Conservation (phyloP, 2,797 vertebrate species). For the Xerus rutilus region DNA sequence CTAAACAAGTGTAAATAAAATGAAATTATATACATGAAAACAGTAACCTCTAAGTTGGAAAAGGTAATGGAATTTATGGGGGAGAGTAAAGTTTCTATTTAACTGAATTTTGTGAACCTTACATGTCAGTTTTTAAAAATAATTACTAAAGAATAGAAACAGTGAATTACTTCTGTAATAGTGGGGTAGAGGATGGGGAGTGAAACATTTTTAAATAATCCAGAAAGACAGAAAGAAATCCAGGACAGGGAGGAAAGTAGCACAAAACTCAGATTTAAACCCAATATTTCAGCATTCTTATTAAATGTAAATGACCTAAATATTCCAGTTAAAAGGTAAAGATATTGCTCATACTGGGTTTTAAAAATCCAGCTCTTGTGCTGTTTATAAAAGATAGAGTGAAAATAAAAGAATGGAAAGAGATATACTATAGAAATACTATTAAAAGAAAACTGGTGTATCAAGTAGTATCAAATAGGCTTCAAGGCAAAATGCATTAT, state of each 20-base stretch:
- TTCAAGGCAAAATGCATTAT: background rate
- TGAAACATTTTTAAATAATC: slow-evolving; percentile 29
- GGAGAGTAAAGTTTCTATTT: background rate
- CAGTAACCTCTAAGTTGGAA: background rate
- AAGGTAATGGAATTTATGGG: background rate
- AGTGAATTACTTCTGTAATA: background rate
- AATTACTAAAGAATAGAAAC: slow-evolving; percentile 12
- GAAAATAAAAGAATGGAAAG: background rate
- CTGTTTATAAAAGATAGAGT: background rate
- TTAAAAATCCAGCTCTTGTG: slow-evolving; percentile 15
- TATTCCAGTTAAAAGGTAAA: slow-evolving; percentile 17
- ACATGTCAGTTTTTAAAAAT: slow-evolving; percentile 8
- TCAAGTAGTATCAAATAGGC: background rate
- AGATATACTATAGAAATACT: background rate
- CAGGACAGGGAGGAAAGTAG: background rate
- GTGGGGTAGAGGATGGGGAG: background rate
- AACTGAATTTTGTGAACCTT: background rate
- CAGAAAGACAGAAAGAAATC: background rate
- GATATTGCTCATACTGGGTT: background rate
- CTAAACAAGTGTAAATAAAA: slow-evolving; percentile 11
- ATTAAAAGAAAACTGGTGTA: background rate
- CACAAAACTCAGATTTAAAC: slow-evolving; percentile 12
- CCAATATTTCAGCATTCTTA: slow-evolving; percentile 8
- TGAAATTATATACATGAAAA: background rate
- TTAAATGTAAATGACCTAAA: slow-evolving; percentile 21